Conservation (phyloP, 92 coral and sea anemone genomes). For the Meandrina meandrites region DNA sequence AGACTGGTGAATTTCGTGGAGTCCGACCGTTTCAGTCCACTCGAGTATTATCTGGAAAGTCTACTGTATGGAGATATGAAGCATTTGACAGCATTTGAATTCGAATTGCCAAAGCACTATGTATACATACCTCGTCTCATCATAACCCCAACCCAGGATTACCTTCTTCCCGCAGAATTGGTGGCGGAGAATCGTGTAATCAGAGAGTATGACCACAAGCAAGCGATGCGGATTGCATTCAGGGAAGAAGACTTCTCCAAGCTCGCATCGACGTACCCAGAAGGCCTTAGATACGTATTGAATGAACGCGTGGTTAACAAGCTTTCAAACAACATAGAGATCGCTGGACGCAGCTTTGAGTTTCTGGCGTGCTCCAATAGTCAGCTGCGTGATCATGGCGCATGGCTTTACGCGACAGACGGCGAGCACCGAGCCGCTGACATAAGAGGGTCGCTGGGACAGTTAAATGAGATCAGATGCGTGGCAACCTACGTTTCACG, state of each 20-base stretch:
- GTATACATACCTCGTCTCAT: slow-evolving; percentile 87
- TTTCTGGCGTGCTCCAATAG: slow-evolving; percentile 96
- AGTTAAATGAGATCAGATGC: slow-evolving; percentile 80
- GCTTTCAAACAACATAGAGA: slow-evolving; percentile 48
- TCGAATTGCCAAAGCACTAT: slow-evolving; percentile 83
- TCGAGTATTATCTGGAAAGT: slow-evolving; percentile 59
- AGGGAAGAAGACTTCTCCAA: slow-evolving; percentile 95
- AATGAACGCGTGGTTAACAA: slow-evolving; percentile 65
- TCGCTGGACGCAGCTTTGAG: slow-evolving; percentile 71
- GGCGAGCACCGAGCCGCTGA: slow-evolving; percentile 60
- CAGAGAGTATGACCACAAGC: slow-evolving; percentile 75
- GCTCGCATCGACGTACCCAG: slow-evolving; percentile 62
- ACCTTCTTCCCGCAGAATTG: slow-evolving; percentile 83
- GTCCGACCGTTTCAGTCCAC: slow-evolving; percentile 62
- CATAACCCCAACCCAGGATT: slow-evolving; percentile 89
- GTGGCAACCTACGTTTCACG: slow-evolving; percentile 95
- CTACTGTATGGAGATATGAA: slow-evolving; percentile 61
- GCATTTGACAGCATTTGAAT: slow-evolving; percentile 56
- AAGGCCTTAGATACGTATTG: slow-evolving; percentile 67
- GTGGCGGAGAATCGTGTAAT: slow-evolving; percentile 94
- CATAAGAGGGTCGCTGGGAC: slow-evolving; percentile 84
- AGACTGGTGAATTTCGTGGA: slow-evolving; percentile 61
- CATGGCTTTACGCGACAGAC: slow-evolving; percentile 83
- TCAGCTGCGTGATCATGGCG: slow-evolving; percentile 92
- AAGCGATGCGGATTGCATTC: slow-evolving; percentile 85